Conservation (phyloP, 2,797 vertebrate species). For the Leucoraja ocellata region DNA sequence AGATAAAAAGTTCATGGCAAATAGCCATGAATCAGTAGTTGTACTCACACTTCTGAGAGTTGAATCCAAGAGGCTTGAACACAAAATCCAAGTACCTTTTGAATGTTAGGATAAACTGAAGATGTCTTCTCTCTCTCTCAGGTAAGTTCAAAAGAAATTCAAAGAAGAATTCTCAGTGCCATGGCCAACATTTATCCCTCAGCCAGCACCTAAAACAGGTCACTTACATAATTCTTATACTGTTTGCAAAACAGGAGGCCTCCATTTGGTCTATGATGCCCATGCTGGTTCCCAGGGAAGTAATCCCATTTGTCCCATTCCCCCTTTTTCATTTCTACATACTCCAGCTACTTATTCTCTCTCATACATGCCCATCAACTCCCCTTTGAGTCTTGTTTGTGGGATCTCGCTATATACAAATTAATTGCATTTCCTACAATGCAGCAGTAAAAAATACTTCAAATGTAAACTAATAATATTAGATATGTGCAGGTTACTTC, state of each 20-base stretch:
- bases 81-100: not conserved
- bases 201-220: not conserved
- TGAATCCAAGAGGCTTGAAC: not conserved
- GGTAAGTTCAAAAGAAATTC: not conserved
- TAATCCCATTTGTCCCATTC: too few species aligned
- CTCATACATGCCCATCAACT: too few species aligned
- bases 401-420: not conserved
- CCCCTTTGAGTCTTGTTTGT: not conserved
- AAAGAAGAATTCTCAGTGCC: not conserved
- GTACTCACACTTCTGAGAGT: not conserved
- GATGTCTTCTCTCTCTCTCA: not conserved
- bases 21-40: not conserved
- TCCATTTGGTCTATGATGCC: too few species aligned
- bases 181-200: not conserved
- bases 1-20: not conserved
- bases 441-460: not conserved
- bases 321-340: too few species aligned
- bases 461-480: not conserved
- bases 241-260: too few species aligned
- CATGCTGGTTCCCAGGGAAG: too few species aligned
- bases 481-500: not conserved
- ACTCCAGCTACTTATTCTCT: too few species aligned
- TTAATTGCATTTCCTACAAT: not conserved
- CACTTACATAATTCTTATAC: not conserved
- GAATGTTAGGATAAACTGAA: not conserved